Evolutionary conservation across 2,113 vertebrate genomes (phyloP), one percentile per base, ranked within the genome.

Genomic region (Ellobius talpinus): DNA sequence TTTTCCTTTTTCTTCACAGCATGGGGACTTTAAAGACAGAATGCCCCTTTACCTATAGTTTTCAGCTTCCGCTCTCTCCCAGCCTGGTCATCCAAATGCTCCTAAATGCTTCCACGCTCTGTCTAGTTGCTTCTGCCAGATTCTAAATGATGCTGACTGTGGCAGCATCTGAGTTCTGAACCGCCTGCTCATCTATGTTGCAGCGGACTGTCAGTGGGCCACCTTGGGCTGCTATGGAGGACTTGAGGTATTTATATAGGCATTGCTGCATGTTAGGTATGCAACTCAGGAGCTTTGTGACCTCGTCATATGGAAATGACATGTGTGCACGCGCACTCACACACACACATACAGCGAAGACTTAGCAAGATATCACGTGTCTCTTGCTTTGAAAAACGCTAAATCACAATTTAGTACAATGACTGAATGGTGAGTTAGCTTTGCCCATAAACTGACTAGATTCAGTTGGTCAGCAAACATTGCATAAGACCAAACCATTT

Each of bases 351-450:
- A 29, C 61, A 24, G 3, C 4, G 66, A 58, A 47, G 66, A 89
- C 65, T 66, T 58, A 88, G 7, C 21, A 70, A 70, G 14, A 29
- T 31, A n/a, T 55, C 50, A 24, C 14, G 24, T 11, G 36, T 61
- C 17, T 39, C 76, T 90, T 70, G 26, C 86, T 92, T 88, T 77
- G 86, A 76, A 96, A 90, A 73, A 72, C 47, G 11, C 39, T n/a
- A 14, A 42, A n/a, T 42, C 8, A 55, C 85, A 72, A 81, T 36
- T 77, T 78, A 93, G 23, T 73, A 4, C 42, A 47, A 4, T 52
- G 47, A 11, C 65, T 91, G 66, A 84, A 90, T 61, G 36, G 2
- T 0, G 39, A 86, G 29, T 96, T 93, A 42, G 42, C 92, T 87
- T 94, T 91, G 14, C 55, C 52, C 76, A 61, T 52, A 85, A 42